Evolutionary conservation across 1,140 invertebrate species (phyloP).

Genomic region (Hirudo medicinalis): DNA sequence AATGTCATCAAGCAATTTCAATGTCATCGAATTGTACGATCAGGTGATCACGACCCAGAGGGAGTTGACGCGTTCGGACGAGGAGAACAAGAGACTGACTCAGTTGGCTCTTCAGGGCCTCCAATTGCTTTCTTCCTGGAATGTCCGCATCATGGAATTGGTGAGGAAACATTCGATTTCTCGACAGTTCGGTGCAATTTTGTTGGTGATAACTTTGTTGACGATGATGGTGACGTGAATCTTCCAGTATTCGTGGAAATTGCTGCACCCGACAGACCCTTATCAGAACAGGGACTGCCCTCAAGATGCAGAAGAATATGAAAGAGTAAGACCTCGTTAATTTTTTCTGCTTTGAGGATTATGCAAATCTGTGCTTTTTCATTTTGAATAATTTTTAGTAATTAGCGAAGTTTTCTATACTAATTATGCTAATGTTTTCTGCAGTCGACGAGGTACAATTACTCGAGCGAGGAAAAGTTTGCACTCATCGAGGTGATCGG

Average conservation of each 20-base stretch:
- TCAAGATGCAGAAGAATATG: constrained; percentile 95
- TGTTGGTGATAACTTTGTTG: too few relatives aligned
- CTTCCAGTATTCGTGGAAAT: constrained; percentile 77
- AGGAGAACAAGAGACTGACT: constrained; percentile 80
- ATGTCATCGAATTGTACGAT: constrained; percentile 13
- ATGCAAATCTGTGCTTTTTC: too few relatives aligned
- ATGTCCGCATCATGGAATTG: constrained; percentile 87
- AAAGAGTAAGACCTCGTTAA: constrained; percentile 57
- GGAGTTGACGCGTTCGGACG: constrained; percentile 67
- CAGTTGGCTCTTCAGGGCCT: constrained; percentile 80
- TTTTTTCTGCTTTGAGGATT: too few relatives aligned
- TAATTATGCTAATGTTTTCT: constrained; percentile 20
- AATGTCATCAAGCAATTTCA: too few relatives aligned
- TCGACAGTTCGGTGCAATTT: too few relatives aligned
- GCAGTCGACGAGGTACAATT: constrained; percentile 90
- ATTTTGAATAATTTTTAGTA: too few relatives aligned
- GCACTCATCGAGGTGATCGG: constrained; percentile 95
- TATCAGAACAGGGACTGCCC: constrained; percentile 91
- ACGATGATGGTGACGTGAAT: too few relatives aligned
- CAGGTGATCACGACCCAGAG: constrained; percentile 37
- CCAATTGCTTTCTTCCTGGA: constrained; percentile 89
- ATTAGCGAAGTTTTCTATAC: too few relatives aligned
- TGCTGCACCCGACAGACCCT: constrained; percentile 92
- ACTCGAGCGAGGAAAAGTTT: constrained; percentile 92
- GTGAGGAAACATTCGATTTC: constrained; percentile 29